These are phyloP conservation scores for Phymatocera aterrima DNA, from an alignment of 2,888 invertebrate species.

Conservation along the genomic window DNA sequence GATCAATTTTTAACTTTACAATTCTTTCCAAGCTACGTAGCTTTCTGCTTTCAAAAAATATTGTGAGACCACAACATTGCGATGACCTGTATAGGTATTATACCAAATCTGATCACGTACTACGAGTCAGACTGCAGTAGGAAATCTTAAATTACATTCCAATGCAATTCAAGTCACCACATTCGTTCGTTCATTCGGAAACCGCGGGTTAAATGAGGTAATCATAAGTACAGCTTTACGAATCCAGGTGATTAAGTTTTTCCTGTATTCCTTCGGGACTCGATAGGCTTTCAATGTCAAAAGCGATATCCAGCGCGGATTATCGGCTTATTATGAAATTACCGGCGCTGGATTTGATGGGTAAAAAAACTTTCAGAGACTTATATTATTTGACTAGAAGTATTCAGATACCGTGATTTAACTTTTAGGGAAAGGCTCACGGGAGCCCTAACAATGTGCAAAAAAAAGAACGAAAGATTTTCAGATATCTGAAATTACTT, in stretches of 20 bases:
- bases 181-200: no score
- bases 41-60: not conserved
- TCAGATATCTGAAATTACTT: not conserved
- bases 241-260: not conserved
- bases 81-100: no score
- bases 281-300: not conserved
- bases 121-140: no score
- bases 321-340: conserved; percentile 1
- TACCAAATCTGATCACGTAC: no score
- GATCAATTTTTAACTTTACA: no score
- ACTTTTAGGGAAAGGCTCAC: not conserved
- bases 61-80: no score
- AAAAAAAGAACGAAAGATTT: not conserved
- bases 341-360: not conserved
- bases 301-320: conserved; percentile 2
- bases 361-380: not conserved
- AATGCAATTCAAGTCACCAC: no score
- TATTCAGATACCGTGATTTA: not conserved
- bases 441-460: not conserved
- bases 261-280: not conserved
- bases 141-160: no score
- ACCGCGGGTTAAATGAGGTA: no score
- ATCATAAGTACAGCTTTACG: no score
- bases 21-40: not conserved
- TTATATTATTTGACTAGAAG: not conserved